phyloP scores from a whole-genome alignment of 1,140 invertebrate genomes.

The Musca vetustissima region DNA sequence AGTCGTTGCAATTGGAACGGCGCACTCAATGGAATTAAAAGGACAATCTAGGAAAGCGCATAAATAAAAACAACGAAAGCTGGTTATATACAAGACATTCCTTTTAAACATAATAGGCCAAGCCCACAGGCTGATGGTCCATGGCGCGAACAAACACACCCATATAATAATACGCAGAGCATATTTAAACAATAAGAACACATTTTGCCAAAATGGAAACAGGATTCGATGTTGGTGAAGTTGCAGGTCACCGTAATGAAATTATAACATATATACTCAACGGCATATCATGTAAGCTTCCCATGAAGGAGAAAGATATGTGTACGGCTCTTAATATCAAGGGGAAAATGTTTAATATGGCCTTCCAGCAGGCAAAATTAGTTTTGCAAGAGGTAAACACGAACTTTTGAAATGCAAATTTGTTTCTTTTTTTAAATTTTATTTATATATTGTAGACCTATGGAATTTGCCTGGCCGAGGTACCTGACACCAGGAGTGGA shows the following conservation, averaged over 20 bases:
- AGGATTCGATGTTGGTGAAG: not conserved
- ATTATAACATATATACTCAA: conserved; percentile 23
- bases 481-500: conserved; percentile 20
- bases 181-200: too few species aligned
- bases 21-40: too few species aligned
- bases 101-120: too few species aligned
- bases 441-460: conserved; percentile 12
- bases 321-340: conserved; percentile 2
- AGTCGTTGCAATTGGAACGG: too few species aligned
- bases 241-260: conserved; percentile 1
- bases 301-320: conserved; percentile 27
- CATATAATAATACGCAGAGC: too few species aligned
- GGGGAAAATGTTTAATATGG: not conserved
- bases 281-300: conserved; percentile 21
- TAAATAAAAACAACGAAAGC: too few species aligned
- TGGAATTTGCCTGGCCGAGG: conserved; percentile 16
- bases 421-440: not conserved
- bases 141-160: too few species aligned
- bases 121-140: too few species aligned
- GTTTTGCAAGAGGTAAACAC: conserved; percentile 21
- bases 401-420: too few species aligned
- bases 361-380: conserved; percentile 10
- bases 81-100: too few species aligned
- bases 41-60: too few species aligned
- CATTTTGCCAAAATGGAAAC: conserved; percentile 5